Percentiles rank a stretch among this genome's conserved stretches.
Conservation (phyloP, 2,113 vertebrate species). For the Numenius arquata region DNA sequence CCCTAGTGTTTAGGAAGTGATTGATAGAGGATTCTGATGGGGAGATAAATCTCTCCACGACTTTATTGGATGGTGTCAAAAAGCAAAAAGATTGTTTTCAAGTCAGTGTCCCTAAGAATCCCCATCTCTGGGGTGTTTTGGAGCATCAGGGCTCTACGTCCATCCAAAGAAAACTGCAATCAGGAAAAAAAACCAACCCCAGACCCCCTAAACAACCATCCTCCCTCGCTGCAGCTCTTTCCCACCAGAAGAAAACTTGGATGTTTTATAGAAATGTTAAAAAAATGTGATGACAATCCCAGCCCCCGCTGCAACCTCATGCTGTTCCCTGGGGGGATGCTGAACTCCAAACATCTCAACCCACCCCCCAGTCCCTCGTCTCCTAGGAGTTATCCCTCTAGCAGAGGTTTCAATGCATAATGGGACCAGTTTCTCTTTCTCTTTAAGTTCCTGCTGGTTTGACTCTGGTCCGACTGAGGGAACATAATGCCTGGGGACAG, state of each 20-base stretch:
- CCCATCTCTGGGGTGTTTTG: not conserved
- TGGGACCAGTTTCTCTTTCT: not conserved
- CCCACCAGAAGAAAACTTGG: slow-evolving; percentile 33
- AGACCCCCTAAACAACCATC: not conserved
- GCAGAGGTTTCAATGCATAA: not conserved
- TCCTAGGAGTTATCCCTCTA: not conserved
- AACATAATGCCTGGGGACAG: not conserved
- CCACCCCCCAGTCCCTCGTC: not conserved
- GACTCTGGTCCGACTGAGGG: rapidly evolving
- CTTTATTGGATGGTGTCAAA: not conserved
- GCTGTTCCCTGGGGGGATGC: not conserved
- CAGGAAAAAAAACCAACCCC: not conserved
- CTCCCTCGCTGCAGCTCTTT: not conserved
- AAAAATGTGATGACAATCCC: slow-evolving; percentile 39
- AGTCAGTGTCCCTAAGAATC: rapidly evolving
- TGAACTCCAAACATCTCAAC: not conserved
- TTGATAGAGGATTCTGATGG: not conserved
- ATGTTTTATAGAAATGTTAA: not conserved
- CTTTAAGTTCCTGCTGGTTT: not conserved
- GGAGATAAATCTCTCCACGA: not conserved
- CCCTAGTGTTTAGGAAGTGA: not conserved
- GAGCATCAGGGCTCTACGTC: not conserved
- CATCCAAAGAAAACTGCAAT: not conserved
- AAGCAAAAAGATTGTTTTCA: not conserved
- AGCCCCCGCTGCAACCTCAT: slow-evolving; percentile 2